These are phyloP conservation scores for Holothuria leucospilota DNA, from an alignment of 53 echinoderm and acorn worm species.

Conservation along the genomic window DNA sequence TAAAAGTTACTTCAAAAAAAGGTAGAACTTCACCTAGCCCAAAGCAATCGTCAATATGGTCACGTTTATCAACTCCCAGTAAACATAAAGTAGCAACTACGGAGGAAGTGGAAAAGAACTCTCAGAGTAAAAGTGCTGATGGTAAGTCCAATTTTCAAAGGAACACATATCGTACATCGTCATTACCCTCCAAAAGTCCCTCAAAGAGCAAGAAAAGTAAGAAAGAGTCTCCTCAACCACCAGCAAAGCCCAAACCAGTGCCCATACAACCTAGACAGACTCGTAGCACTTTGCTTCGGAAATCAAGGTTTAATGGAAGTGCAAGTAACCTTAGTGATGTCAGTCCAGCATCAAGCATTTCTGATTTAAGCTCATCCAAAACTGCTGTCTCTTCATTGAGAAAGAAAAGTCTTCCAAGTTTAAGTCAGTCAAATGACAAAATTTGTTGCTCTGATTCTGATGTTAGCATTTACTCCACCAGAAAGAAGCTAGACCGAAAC, in stretches of 20 bases:
- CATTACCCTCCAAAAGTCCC: slow-evolving; percentile 39
- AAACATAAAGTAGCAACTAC: slow-evolving; percentile 72
- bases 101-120: slow-evolving; percentile 36
- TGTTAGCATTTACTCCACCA: slow-evolving; percentile 13
- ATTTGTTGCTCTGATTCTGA: slow-evolving; percentile 24
- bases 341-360: slow-evolving; percentile 97
- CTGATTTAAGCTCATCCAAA: slow-evolving; percentile 86
- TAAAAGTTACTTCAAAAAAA: slow-evolving; percentile 55
- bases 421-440: background rate
- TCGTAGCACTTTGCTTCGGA: slow-evolving; percentile 93
- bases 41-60: slow-evolving; percentile 58
- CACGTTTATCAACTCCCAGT: slow-evolving; percentile 58
- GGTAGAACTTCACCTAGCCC: slow-evolving; percentile 63
- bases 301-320: slow-evolving; percentile 83
- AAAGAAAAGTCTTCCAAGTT: slow-evolving; percentile 36
- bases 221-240: slow-evolving; percentile 47
- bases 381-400: slow-evolving; percentile 33
- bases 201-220: slow-evolving; percentile 62
- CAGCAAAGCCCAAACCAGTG: slow-evolving; percentile 62
- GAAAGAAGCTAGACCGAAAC: background rate
- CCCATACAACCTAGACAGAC: slow-evolving; percentile 85
- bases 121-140: background rate
- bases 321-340: slow-evolving; percentile 79
- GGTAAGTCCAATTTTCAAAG: slow-evolving; percentile 54
- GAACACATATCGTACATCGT: slow-evolving; percentile 58